These are phyloP conservation scores for Sebastes steindachneri DNA, from an alignment of 2,797 vertebrate genomes.

Conservation along the genomic window DNA sequence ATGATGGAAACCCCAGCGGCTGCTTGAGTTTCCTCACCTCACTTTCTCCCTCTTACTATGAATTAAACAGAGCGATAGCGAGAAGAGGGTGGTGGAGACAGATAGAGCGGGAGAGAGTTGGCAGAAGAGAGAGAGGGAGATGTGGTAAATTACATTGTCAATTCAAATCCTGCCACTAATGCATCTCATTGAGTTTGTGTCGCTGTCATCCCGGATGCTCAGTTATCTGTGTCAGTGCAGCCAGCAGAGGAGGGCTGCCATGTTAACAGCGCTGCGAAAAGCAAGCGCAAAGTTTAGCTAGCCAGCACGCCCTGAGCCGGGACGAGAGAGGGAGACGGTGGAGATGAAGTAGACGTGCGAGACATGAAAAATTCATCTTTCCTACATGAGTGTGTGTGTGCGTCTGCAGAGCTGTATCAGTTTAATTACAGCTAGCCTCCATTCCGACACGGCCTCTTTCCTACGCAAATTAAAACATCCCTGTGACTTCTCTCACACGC, in stretches of 20 bases:
- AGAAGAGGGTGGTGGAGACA: conserved; percentile 70
- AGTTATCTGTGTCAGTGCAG: conserved; percentile 91
- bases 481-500: conserved; percentile 56
- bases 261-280: conserved; percentile 85
- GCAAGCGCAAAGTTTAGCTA: conserved; percentile 80
- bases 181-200: conserved; percentile 92
- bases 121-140: conserved; percentile 69
- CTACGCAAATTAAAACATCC: conserved; percentile 88
- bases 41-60: conserved; percentile 73
- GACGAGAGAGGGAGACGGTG: conserved; percentile 60
- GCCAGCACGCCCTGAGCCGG: conserved; percentile 82
- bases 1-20: conserved; percentile 71
- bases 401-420: conserved; percentile 63
- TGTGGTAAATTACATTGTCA: conserved; percentile 92
- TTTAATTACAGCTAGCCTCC: conserved; percentile 74
- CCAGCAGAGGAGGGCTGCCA: conserved; percentile 85
- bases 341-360: conserved; percentile 57
- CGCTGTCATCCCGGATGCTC: conserved; percentile 79
- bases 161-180: conserved; percentile 92
- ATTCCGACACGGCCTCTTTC: conserved; percentile 71
- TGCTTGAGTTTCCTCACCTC: conserved; percentile 68
- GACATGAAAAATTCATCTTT: conserved; percentile 87
- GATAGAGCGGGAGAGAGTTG: conserved; percentile 64
- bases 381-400: conserved; percentile 43
- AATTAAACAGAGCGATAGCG: conserved; percentile 88